phyloP scores from a whole-genome alignment of 1,140 invertebrate genomes.

The Eriocheir sinensis region DNA sequence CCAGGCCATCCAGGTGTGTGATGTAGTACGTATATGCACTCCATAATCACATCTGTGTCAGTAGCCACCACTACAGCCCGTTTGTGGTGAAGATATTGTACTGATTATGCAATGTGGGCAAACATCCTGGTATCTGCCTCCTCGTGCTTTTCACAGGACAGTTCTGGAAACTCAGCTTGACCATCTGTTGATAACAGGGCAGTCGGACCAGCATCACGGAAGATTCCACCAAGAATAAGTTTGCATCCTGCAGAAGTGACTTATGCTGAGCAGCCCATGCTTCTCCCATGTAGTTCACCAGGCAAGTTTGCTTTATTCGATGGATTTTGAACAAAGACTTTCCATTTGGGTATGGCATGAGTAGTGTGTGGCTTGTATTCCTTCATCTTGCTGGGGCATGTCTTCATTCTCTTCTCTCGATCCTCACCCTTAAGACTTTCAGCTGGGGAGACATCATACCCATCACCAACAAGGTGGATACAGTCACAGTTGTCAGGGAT shows the following conservation, averaged over 20 bases:
- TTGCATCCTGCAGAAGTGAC: no score
- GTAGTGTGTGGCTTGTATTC: no score
- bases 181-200: constrained; percentile 35
- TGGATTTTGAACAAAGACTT: background rate
- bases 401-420: constrained; percentile 33
- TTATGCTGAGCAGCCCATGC: constrained; percentile 1
- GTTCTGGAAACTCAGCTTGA: constrained; percentile 37
- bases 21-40: no score
- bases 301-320: constrained; percentile 1
- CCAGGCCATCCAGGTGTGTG: no score
- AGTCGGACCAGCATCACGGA: background rate
- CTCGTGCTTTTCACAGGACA: constrained; percentile 46
- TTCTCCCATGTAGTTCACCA: constrained; percentile 30
- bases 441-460: constrained; percentile 35
- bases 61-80: constrained; percentile 24
- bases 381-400: constrained; percentile 31
- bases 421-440: constrained; percentile 30
- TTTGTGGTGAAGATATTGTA: constrained; percentile 54
- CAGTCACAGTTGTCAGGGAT: background rate
- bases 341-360: no score
- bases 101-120: no score
- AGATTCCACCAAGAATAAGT: no score
- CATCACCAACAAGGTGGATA: background rate
- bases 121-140: no score
- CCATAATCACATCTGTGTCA: no score